These are phyloP conservation scores for Sebastes oblongus DNA, from an alignment of 2,797 vertebrate genomes.

Conservation along the genomic window DNA sequence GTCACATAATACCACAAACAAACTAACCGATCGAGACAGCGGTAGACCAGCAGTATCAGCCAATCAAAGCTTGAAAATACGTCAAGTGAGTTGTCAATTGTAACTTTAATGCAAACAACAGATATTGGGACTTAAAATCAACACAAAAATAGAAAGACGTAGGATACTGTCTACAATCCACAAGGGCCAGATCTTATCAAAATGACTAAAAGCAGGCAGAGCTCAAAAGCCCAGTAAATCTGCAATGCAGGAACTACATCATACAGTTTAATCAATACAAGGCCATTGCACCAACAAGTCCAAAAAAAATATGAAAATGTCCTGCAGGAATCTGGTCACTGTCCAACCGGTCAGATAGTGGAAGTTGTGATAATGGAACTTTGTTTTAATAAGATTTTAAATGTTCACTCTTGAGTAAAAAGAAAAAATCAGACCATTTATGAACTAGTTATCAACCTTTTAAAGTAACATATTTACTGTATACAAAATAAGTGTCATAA, in stretches of 20 bases:
- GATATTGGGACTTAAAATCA: not conserved
- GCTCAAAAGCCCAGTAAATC: not conserved
- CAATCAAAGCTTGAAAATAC: not conserved
- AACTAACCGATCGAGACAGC: no score
- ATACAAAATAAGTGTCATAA: no score
- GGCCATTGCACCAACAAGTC: not conserved
- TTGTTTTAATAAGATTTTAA: not conserved
- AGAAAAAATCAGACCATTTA: not conserved
- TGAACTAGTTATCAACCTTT: not conserved
- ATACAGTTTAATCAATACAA: slow-evolving; percentile 8
- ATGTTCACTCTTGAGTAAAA: not conserved
- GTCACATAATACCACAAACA: no score
- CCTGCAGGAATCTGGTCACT: not conserved
- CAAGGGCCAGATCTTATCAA: slow-evolving; percentile 1
- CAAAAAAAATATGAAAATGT: not conserved
- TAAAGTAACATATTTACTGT: not conserved
- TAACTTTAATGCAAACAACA: not conserved
- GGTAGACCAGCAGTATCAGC: not conserved
- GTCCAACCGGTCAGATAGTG: not conserved
- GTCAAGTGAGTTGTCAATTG: not conserved
- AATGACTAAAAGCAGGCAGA: slow-evolving; percentile 6
- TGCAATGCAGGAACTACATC: slow-evolving; percentile 10
- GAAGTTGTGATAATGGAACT: not conserved
- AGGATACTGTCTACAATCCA: not conserved
- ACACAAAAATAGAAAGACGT: not conserved